A percentile compares a stretch with the other conserved stretches of the same genome.
These are phyloP conservation scores for Tetragnatha versicolor DNA, from an alignment of 1,140 invertebrate genomes.

Conservation along the genomic window DNA sequence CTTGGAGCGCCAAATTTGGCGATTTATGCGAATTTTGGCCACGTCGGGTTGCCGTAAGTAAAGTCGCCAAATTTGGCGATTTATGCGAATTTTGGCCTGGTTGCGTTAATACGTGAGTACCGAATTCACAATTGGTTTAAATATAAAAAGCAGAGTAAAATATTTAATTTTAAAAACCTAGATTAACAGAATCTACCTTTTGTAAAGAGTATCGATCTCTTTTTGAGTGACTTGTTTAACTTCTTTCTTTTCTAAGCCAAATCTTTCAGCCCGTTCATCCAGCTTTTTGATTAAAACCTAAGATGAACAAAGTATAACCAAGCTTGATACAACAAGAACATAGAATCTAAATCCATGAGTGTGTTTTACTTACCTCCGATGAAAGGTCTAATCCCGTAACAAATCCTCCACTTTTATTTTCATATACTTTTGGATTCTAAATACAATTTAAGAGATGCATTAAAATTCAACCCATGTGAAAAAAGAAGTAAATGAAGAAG, in stretches of 20 bases:
- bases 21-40: too few species aligned
- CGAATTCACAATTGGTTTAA: not conserved
- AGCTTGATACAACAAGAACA: not conserved
- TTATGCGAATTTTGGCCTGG: not conserved
- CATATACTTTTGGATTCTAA: not conserved
- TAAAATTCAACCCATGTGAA: not conserved
- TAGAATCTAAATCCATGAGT: not conserved
- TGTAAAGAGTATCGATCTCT: constrained; percentile 72
- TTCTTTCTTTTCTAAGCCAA: constrained; percentile 71
- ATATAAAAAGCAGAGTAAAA: not conserved
- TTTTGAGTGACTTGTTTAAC: constrained; percentile 67
- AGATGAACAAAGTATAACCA: not conserved
- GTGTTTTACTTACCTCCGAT: constrained; percentile 2
- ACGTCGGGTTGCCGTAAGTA: not conserved
- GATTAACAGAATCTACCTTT: constrained; percentile 63
- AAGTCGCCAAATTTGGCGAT: not conserved
- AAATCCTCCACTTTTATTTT: constrained; percentile 36
- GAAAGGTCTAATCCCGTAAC: constrained; percentile 25
- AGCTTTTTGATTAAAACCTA: constrained; percentile 72
- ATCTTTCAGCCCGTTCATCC: constrained; percentile 74
- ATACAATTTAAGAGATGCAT: not conserved
- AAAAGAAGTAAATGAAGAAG: too few species aligned
- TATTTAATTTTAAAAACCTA: not conserved
- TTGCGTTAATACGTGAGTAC: not conserved
- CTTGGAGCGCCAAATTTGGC: too few species aligned